Percentiles rank a stretch among this genome's conserved stretches.
These are phyloP conservation scores for Ochotona curzoniae DNA, from an alignment of 2,113 vertebrate species.

Conservation along the genomic window DNA sequence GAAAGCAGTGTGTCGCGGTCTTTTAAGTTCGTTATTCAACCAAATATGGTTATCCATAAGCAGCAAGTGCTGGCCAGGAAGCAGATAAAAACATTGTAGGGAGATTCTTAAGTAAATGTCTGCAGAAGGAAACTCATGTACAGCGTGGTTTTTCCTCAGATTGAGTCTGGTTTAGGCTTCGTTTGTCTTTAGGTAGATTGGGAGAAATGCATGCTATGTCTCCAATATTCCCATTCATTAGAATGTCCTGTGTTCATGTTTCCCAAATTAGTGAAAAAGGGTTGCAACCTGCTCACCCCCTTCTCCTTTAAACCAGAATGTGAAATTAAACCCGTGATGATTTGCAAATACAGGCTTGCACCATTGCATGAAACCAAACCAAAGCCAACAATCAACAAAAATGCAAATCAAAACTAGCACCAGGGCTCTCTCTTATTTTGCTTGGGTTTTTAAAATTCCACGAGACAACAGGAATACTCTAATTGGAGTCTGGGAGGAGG, in stretches of 20 bases:
- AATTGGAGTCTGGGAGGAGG: conserved; percentile 77
- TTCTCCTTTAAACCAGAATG: not conserved
- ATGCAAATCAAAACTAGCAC: conserved; percentile 4
- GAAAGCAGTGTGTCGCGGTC: not conserved
- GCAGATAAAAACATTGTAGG: not conserved
- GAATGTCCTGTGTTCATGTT: not conserved
- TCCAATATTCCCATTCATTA: not conserved
- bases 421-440: conserved; percentile 33
- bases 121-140: not conserved
- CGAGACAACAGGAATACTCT: conserved; percentile 79
- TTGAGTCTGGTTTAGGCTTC: not conserved
- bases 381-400: conserved; percentile 17
- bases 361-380: not conserved
- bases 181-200: not conserved
- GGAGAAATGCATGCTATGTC: not conserved
- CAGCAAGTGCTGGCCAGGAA: not conserved
- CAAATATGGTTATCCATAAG: not conserved
- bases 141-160: not conserved
- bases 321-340: not conserved
- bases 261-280: not conserved
- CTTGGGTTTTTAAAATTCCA: conserved; percentile 72
- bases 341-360: conserved; percentile 42
- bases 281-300: conserved; percentile 4
- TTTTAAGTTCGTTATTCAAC: not conserved
- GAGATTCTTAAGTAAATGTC: not conserved